phyloP scores from a whole-genome alignment of 2,113 vertebrate genomes.

The Callospermophilus lateralis region DNA sequence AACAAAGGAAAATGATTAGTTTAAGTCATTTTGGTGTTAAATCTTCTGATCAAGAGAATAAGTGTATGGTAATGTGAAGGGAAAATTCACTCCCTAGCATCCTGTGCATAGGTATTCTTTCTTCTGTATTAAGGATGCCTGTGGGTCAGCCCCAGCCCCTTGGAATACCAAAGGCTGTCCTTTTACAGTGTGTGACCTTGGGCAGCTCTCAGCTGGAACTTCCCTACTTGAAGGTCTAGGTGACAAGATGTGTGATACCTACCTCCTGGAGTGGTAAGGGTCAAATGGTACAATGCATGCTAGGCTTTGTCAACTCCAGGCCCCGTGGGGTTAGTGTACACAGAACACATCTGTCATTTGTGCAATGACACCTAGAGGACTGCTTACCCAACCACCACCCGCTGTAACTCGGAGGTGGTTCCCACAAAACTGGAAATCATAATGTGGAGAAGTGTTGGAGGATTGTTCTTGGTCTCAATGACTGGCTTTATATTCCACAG shows the following conservation, averaged over 20 bases:
- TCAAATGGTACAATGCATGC: background rate
- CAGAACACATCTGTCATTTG: background rate
- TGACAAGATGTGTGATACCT: background rate
- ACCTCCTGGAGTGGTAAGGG: background rate
- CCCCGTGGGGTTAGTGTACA: background rate
- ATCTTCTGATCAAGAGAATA: background rate
- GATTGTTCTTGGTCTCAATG: background rate
- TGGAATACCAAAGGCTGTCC: background rate
- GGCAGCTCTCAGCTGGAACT: slow-evolving; percentile 2
- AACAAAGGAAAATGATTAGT: background rate
- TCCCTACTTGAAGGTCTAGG: background rate
- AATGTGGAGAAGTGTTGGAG: background rate
- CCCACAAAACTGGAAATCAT: background rate
- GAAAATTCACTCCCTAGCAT: background rate
- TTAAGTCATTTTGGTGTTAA: background rate
- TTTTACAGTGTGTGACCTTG: slow-evolving; percentile 26
- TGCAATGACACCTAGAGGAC: background rate
- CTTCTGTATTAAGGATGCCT: background rate
- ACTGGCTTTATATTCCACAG: background rate
- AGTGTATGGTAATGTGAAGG: background rate
- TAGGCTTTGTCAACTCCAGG: slow-evolving; percentile 6
- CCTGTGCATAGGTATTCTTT: background rate
- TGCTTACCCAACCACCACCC: slow-evolving; percentile 1
- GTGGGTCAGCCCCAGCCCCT: background rate
- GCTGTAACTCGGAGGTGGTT: background rate